Base-by-base conservation (phyloP, 2,888 invertebrate species). In the Eremobia ochroleuca region DNA sequence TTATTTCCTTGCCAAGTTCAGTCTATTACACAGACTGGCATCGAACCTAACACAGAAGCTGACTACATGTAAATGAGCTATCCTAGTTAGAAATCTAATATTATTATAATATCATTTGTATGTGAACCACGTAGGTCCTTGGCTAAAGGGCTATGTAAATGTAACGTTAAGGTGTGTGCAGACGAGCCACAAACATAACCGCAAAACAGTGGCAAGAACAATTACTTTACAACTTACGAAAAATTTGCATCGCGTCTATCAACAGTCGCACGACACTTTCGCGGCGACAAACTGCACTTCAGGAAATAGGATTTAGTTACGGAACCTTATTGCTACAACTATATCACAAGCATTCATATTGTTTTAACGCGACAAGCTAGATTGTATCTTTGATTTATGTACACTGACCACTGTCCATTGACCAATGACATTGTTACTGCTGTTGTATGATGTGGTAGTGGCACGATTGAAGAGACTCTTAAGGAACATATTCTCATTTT, bases 51-150 rank as follows among this genome's bases (percentile, higher is more conserved):
- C 59, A 37, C 72, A 70, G 73, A 81, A 67, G 66, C 72, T 73
- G 67, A 66, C 73, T 62, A 66, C 82, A 83, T 85, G 77, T 74
- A 82, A 83, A 85, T 83, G 78, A 75, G 65, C 61, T n/a, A 67
- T 61, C 28, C 67, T 71, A 73, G 85, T 85, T 76, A 82, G 70
- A 71, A 77, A 77, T 72, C 59, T 77, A 85, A 85, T 83, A 82
- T 73, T 61, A 72, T 84, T 75, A 64, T 82, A 78, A 78, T 74
- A 70, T 21, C 34, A 62, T 87, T 85, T 68, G 76, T 79, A 87
- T 76, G 76, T 75, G 43, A 61, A 72, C 64, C 88, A 87, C 88
- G 84, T 74, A 73, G 61, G 65, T 52, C 61, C 37, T 59, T 79
- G 67, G 37, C 62, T 62, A 46, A 76, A 73, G 59, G 62, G 55